A percentile compares a stretch with the other conserved stretches of the same genome.
phyloP scores from a whole-genome alignment of 1,140 invertebrate species.

The Penaeus japonicus region DNA sequence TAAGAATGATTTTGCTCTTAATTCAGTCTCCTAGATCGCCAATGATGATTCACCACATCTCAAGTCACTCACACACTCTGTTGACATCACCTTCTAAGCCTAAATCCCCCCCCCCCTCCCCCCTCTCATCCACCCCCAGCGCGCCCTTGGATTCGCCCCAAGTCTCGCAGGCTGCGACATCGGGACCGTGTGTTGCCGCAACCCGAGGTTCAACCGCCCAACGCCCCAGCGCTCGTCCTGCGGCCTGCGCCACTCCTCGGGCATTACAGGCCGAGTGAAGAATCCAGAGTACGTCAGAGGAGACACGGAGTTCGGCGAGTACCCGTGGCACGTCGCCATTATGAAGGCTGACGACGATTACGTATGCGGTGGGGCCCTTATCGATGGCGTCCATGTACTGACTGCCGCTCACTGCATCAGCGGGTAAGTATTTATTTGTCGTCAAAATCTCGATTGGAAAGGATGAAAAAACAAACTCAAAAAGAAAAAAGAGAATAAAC shows the following conservation, averaged over 20 bases:
- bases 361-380: constrained; percentile 86
- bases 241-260: constrained; percentile 10
- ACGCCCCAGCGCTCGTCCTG: not conserved
- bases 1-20: too few relatives aligned
- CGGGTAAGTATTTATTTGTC: constrained; percentile 68
- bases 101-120: too few relatives aligned
- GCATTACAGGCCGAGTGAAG: not conserved
- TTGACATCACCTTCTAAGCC: not conserved
- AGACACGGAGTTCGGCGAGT: constrained; percentile 68
- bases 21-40: too few relatives aligned
- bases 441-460: too few relatives aligned
- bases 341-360: constrained; percentile 85
- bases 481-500: too few relatives aligned
- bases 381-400: constrained; percentile 81
- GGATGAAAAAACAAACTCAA: too few relatives aligned
- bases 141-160: not conserved
- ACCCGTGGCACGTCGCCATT: constrained; percentile 90
- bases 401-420: constrained; percentile 91
- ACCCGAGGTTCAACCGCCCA: not conserved
- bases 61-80: too few relatives aligned
- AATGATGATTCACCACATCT: too few relatives aligned
- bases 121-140: not conserved
- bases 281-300: constrained; percentile 18
- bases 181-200: constrained; percentile 24
- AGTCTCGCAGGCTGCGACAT: not conserved